Percentiles rank a stretch among this genome's conserved stretches.
Conservation (phyloP, 2,888 invertebrate genomes). For the Nebria brevicollis region DNA sequence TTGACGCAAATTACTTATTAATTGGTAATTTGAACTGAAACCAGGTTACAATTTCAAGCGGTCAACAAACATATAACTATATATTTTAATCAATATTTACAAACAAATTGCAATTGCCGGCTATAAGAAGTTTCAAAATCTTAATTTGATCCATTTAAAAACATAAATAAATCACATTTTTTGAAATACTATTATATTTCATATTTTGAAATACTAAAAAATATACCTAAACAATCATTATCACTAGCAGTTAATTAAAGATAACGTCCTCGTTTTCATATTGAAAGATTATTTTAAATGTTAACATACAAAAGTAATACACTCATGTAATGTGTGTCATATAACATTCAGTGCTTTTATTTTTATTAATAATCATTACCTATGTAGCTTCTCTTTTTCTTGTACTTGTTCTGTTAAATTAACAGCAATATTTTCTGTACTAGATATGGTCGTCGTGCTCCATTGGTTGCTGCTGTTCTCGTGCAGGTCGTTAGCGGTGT, state of each 20-base stretch:
- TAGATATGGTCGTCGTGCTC: slow-evolving; percentile 80
- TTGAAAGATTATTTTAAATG: too few species aligned
- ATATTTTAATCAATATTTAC: not conserved
- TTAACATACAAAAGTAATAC: not conserved
- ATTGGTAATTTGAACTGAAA: not conserved
- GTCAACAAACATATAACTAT: not conserved
- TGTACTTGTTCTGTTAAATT: too few species aligned
- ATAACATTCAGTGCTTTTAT: not conserved
- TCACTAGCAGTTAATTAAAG: not conserved
- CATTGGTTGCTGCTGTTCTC: slow-evolving; percentile 77
- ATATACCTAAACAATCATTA: not conserved
- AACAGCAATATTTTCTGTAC: not conserved
- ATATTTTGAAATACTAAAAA: not conserved
- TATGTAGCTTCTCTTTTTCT: too few species aligned
- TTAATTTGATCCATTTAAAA: too few species aligned
- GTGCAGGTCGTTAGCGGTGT: slow-evolving; percentile 79
- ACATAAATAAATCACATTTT: too few species aligned
- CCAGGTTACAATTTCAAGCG: not conserved
- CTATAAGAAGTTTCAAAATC: too few species aligned
- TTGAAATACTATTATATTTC: too few species aligned
- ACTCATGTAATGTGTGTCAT: not conserved
- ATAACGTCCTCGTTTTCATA: not conserved
- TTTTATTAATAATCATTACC: not conserved
- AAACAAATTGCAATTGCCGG: too few species aligned
- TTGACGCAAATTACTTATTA: not conserved